Evolutionary conservation across 1,140 invertebrate species (phyloP).

Genomic region (Philopotamus ludificatus): DNA sequence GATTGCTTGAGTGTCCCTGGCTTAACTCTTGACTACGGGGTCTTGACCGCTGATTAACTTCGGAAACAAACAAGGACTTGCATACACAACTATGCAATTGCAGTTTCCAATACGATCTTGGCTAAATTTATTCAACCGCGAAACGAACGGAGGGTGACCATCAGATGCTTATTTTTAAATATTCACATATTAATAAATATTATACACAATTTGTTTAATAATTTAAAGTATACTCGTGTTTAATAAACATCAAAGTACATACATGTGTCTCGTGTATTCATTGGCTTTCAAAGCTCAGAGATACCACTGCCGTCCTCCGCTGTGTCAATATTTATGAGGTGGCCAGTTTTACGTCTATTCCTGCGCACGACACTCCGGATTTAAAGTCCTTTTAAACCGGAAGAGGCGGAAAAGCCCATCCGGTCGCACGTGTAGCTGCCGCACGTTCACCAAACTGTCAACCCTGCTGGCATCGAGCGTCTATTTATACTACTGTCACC

Average conservation of each 20-base stretch:
- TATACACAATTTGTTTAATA: neutral
- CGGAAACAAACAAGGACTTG: neutral
- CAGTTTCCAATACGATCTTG: neutral
- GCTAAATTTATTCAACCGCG: neutral
- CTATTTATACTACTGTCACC: too few relatives aligned
- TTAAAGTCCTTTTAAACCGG: neutral
- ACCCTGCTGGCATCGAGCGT: too few relatives aligned
- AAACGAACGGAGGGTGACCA: too few relatives aligned
- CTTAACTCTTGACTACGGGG: neutral
- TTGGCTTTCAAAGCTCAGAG: neutral
- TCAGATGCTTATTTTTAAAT: neutral
- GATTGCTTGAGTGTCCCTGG: neutral
- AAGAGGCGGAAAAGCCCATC: neutral
- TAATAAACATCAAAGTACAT: neutral
- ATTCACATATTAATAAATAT: neutral
- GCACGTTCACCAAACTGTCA: too few relatives aligned
- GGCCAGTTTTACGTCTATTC: too few relatives aligned
- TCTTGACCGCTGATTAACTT: conserved; percentile 13
- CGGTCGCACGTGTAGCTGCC: too few relatives aligned
- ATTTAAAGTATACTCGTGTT: neutral
- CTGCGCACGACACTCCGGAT: too few relatives aligned
- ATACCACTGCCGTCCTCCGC: neutral
- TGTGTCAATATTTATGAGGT: too few relatives aligned
- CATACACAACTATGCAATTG: neutral
- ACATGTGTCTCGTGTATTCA: neutral